Evolutionary conservation across 1,140 invertebrate species (phyloP), one percentile per base, ranked within the genome.

Genomic region (Leucophenga varia): DNA sequence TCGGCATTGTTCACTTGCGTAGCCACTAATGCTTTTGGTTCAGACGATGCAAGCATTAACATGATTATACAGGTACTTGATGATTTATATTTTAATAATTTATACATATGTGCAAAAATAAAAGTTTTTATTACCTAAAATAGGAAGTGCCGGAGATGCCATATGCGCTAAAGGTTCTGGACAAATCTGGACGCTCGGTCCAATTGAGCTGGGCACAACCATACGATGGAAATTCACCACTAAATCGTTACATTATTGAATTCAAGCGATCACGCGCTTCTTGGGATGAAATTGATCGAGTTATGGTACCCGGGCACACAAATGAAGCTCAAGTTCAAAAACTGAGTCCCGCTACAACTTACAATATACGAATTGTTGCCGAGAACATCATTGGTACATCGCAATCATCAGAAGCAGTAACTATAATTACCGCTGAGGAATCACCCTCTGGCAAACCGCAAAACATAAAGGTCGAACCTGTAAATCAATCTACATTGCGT

Each of bases 1-100:
- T 94, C 94, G 1, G 93, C 92, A 12, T 78, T 95, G 2, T 97
- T 96, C 72, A 95, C 92, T 19, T 98, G 95, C 68, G 87, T 93
- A 5, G 94, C 93, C 1, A 93, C 91, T 3, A 98, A 98, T 77
- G 87, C 90, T 16, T 95, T 96, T 75, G 95, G 95, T 14, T 92
- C 89, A 56, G 94, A 97, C 73, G 92, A 96, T 61, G 94, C 93
- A 12, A 94, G 90, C 70, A 95, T 96, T 67, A 93, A 95, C 71
- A 87, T 97, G 79, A 94, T 95, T 63, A 89, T 97, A 49, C 93
- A 96, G n/a, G n/a, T n/a, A n/a, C n/a, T n/a, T n/a, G n/a, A n/a
- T n/a, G n/a, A n/a, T n/a, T n/a, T n/a, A n/a, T n/a, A n/a, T n/a
- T n/a, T n/a, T n/a, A n/a, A n/a, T n/a, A n/a, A n/a, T n/a, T n/a